Evolutionary conservation across 1,140 invertebrate genomes (phyloP), one percentile per base, ranked within the genome.

Genomic region (Papilio polyxenes): DNA sequence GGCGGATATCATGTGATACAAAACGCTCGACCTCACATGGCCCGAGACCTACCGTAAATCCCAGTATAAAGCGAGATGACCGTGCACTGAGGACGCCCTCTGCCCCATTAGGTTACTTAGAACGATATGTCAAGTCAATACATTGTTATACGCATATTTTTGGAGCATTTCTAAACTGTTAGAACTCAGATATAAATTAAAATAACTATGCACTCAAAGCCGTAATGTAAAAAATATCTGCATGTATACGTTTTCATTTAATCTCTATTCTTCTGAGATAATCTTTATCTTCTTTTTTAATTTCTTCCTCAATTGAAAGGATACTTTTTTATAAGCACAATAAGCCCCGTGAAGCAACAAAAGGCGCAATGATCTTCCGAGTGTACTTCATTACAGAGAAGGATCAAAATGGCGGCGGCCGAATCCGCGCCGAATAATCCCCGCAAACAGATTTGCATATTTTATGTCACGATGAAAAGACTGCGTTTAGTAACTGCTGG

Each of bases 161-260:
- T 31, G 23, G 23, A 31, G 23, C 40, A 44, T 44, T 44, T 44
- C 40, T 44, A 6, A 44, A 44, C 4, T 7, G 7, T 44, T 44
- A n/a, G 40, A 44, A 44, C 40, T 44, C 1, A 44, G 40, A 44
- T 31, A n/a, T n/a, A 31, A 31, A 1, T 31, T n/a, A n/a, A n/a
- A n/a, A n/a, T n/a, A n/a, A n/a, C n/a, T n/a, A n/a, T n/a, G n/a
- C n/a, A n/a, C n/a, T n/a, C n/a, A n/a, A n/a, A n/a, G n/a, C n/a
- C n/a, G n/a, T n/a, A n/a, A n/a, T n/a, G n/a, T 31, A 31, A 31
- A 31, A 2, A 31, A 31, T 31, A 31, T 31, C 23, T 31, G 23
- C 23, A 31, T 84, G 89, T 5, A 15, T 40, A 11, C 23, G 13
- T 72, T 72, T 72, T 8, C 5, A 72, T 37, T 72, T 72, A 72